Evolutionary conservation across 2,888 invertebrate genomes (phyloP).

Genomic region (Cenopis cana): DNA sequence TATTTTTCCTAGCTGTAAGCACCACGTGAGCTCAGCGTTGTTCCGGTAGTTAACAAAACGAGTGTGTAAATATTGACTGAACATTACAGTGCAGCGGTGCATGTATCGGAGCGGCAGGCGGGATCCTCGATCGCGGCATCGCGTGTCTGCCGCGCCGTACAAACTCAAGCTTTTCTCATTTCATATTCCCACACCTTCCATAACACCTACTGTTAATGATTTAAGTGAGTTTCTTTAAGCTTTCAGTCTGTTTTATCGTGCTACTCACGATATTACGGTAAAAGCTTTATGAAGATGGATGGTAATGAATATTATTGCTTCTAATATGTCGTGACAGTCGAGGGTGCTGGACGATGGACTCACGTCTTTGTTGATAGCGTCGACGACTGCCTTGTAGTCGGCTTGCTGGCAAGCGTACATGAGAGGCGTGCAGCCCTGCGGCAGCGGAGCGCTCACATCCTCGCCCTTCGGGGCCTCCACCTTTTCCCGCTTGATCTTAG

Average conservation of each 20-base stretch:
- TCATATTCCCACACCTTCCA: conserved; percentile 58
- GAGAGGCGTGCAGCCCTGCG: conserved; percentile 91
- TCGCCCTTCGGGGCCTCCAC: conserved; percentile 66
- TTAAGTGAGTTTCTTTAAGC: conserved; percentile 28
- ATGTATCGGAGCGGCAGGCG: conserved; percentile 48
- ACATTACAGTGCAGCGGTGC: conserved; percentile 51
- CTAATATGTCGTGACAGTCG: not conserved
- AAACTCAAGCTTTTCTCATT: conserved; percentile 63
- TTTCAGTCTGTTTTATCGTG: conserved; percentile 27
- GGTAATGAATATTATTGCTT: conserved; percentile 22
- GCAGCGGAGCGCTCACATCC: conserved; percentile 77
- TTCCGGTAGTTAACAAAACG: conserved; percentile 33
- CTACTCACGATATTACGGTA: conserved; percentile 16
- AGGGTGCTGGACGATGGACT: conserved; percentile 60
- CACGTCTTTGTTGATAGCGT: conserved; percentile 91
- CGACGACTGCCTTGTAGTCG: conserved; percentile 90
- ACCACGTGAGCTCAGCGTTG: conserved; percentile 28
- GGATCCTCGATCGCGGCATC: conserved; percentile 59
- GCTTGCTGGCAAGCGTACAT: conserved; percentile 97
- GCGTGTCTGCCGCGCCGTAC: conserved; percentile 64
- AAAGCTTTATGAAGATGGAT: conserved; percentile 19
- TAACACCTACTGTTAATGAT: conserved; percentile 43
- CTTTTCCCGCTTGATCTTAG: conserved; percentile 78
- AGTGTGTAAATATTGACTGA: conserved; percentile 56
- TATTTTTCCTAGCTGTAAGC: conserved; percentile 6